These are phyloP conservation scores for Trissolcus brochymenae DNA, from an alignment of 2,888 invertebrate genomes.

Conservation along the genomic window DNA sequence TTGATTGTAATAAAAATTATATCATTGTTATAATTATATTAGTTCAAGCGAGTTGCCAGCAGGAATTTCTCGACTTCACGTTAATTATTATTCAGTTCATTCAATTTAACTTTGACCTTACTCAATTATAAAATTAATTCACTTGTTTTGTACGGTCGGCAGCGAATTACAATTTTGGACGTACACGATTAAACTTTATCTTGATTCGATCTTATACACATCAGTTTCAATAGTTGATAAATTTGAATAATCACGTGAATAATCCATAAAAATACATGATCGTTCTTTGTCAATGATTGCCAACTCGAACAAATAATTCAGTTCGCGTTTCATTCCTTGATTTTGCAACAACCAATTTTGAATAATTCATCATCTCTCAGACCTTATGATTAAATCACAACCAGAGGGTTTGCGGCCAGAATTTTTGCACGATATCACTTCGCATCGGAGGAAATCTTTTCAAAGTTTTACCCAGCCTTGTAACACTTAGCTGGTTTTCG, in stretches of 20 bases:
- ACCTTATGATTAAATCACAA: too few relatives aligned
- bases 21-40: slow-evolving; percentile 3
- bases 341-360: too few relatives aligned
- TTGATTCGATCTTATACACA: too few relatives aligned
- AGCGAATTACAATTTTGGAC: slow-evolving; percentile 22
- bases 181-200: slow-evolving; percentile 23
- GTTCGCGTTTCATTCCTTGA: too few relatives aligned
- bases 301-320: too few relatives aligned
- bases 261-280: too few relatives aligned
- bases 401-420: too few relatives aligned
- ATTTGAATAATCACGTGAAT: too few relatives aligned
- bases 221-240: too few relatives aligned
- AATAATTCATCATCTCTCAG: too few relatives aligned
- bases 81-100: slow-evolving; percentile 31
- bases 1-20: slow-evolving; percentile 1
- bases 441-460: slow-evolving; percentile 3
- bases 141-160: slow-evolving; percentile 18
- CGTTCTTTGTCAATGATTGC: too few relatives aligned
- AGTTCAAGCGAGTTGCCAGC: not conserved
- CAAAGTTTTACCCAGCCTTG: slow-evolving; percentile 23
- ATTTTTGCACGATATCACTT: too few relatives aligned
- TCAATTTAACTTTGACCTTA: slow-evolving; percentile 30
- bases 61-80: slow-evolving; percentile 2
- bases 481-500: slow-evolving; percentile 28
- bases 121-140: slow-evolving; percentile 21